phyloP scores from a whole-genome alignment of 2,888 invertebrate genomes.

The Acrobasis repandana region DNA sequence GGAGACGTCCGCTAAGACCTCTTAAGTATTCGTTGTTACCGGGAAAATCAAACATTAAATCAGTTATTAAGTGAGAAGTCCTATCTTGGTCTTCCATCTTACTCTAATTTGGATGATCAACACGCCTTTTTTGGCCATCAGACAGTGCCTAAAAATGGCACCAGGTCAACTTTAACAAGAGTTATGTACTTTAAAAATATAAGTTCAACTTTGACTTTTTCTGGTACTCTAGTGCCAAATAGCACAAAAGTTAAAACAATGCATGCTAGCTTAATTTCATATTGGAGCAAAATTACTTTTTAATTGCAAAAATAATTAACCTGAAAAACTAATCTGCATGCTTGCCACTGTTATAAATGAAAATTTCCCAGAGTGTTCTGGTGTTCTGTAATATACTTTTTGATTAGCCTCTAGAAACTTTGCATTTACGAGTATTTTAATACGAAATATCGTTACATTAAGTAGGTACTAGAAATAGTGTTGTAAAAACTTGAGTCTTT shows the following conservation, averaged over 20 bases:
- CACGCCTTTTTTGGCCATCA: too few species aligned
- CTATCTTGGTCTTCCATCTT: too few species aligned
- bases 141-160: too few species aligned
- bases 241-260: not conserved
- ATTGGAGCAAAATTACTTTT: not conserved
- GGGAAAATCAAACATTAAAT: too few species aligned
- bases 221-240: too few species aligned
- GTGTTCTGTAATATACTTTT: not conserved
- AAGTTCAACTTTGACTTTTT: too few species aligned
- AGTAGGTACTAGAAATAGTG: not conserved
- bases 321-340: not conserved
- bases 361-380: not conserved
- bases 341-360: not conserved
- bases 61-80: too few species aligned
- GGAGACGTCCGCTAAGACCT: too few species aligned
- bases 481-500: not conserved
- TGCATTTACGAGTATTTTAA: not conserved
- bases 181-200: too few species aligned
- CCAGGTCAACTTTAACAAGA: too few species aligned
- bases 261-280: not conserved
- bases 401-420: not conserved
- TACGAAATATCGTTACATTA: not conserved
- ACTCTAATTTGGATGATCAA: too few species aligned
- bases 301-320: not conserved
- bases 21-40: too few species aligned